Percentiles rank a stretch among this genome's conserved stretches.
phyloP scores from a whole-genome alignment of 2,888 invertebrate species.

The Drosophila mimetica region DNA sequence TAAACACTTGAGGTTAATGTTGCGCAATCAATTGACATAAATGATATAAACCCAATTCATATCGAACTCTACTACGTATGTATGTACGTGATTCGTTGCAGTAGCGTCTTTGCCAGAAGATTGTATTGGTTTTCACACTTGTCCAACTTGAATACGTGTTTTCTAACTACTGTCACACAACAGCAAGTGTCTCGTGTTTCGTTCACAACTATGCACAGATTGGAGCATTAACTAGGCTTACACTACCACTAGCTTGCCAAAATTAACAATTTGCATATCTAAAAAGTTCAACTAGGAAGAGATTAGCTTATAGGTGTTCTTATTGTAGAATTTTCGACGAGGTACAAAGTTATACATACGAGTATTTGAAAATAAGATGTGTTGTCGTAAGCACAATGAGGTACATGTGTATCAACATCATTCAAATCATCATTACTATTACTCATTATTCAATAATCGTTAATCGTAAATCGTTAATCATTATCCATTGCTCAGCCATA shows the following conservation, averaged over 20 bases:
- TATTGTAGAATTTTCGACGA: slow-evolving; percentile 67
- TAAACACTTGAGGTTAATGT: slow-evolving; percentile 46
- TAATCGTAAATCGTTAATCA: neutral
- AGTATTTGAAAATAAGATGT: slow-evolving; percentile 69
- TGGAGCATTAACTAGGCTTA: slow-evolving; percentile 40
- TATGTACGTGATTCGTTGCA: slow-evolving; percentile 60
- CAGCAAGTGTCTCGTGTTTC: slow-evolving; percentile 11
- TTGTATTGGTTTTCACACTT: slow-evolving; percentile 62
- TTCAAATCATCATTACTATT: slow-evolving; percentile 51
- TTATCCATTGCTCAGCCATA: slow-evolving; percentile 6
- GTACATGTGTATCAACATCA: slow-evolving; percentile 77
- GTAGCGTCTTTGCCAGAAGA: slow-evolving; percentile 60
- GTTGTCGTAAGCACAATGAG: slow-evolving; percentile 71
- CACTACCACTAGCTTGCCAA: slow-evolving; percentile 54
- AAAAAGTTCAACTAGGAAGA: slow-evolving; percentile 72
- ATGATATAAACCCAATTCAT: slow-evolving; percentile 47
- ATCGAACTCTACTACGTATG: slow-evolving; percentile 32
- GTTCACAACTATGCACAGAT: slow-evolving; percentile 47
- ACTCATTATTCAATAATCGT: neutral
- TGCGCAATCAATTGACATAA: slow-evolving; percentile 50
- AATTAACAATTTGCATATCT: slow-evolving; percentile 63
- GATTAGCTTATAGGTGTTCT: slow-evolving; percentile 54
- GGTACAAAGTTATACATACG: slow-evolving; percentile 71
- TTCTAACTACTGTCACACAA: slow-evolving; percentile 28
- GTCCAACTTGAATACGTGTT: slow-evolving; percentile 57